Evolutionary conservation across 2,797 vertebrate genomes (phyloP), one percentile per base, ranked within the genome.

Genomic region (Enteromius afrohamiltoni): DNA sequence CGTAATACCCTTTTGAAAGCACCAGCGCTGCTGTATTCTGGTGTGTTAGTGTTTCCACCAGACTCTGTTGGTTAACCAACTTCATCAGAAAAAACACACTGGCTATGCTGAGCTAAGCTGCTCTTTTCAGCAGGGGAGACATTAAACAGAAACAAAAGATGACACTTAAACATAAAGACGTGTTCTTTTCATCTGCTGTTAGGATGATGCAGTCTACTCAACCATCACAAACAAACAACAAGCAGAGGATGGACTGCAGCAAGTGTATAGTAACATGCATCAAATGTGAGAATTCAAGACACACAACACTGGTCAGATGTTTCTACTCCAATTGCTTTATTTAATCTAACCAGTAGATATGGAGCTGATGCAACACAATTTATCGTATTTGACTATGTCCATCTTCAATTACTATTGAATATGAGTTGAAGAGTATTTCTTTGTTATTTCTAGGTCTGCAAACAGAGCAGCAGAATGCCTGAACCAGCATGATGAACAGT

Each of bases 361-460:
- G 3, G 3, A 40, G 65, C 21, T 17, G 4, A 31, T 34, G 31
- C 8, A 4, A 37, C 64, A 67, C 10, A 4, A 34, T 67, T 21
- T 2, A 65, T 1, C 26, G 34, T 37, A 37, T 65, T 31, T 34
- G 3, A 60, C 51, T 76, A 21, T 74, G 21, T 29, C 17, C 17
- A 71, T 14, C 37, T 37, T 37, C 4, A 37, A 7, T 19, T 29
- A n/a, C 16, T 47, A 17, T 40, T 70, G 13, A 45, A 47, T 70
- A 13, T 70, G 11, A 70, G 13, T 53, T n/a, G 34, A 9, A 13
- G 3, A 60, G n/a, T 19, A 16, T 26, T 21, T 26, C 26, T 31
- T 64, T 9, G 26, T 31, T 77, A 37, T 37, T 77, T 73, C 8
- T 68, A 80, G 85, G 23, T 3, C 2, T 23, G 26, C 64, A 23